phyloP scores from a whole-genome alignment of 2,888 invertebrate genomes.

The Eupithecia dodoneata region DNA sequence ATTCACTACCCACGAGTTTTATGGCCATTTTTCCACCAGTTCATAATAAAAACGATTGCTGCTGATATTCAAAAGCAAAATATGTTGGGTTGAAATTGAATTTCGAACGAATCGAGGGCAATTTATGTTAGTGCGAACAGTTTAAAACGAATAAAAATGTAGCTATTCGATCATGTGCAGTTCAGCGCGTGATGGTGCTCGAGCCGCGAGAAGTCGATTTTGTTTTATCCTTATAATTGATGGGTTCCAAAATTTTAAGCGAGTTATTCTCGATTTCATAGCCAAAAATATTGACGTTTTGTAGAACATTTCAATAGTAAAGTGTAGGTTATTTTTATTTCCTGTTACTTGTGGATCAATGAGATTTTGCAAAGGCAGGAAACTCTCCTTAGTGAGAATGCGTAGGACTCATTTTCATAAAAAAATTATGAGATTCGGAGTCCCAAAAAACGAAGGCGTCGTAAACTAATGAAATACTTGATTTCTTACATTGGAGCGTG shows the following conservation, averaged over 20 bases:
- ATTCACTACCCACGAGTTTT: not conserved
- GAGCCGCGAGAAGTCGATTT: constrained; percentile 54
- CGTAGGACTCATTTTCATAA: constrained; percentile 38
- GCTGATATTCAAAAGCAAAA: constrained; percentile 18
- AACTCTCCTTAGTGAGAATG: not conserved
- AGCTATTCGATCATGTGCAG: constrained; percentile 44
- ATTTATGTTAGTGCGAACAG: constrained; percentile 52
- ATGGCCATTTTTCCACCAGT: not conserved
- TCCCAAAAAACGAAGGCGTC: not conserved
- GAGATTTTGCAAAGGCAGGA: not conserved
- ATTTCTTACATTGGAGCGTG: constrained; percentile 45
- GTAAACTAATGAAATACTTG: constrained; percentile 43
- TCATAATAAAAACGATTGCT: constrained; percentile 12
- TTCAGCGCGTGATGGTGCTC: constrained; percentile 50
- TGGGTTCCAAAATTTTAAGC: constrained; percentile 51
- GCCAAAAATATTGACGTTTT: constrained; percentile 6
- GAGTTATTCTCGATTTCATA: constrained; percentile 5
- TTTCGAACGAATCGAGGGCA: constrained; percentile 48
- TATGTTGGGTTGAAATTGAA: constrained; percentile 36
- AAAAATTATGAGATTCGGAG: constrained; percentile 7
- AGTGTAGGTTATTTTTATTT: not conserved
- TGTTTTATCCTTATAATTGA: constrained; percentile 52
- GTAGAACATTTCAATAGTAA: not conserved
- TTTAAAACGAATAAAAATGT: constrained; percentile 51
- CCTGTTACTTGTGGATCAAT: not conserved